A percentile compares a stretch with the other conserved stretches of the same genome.
Evolutionary conservation across 2,888 invertebrate genomes (phyloP).

Genomic region (Margaritifera margaritifera): DNA sequence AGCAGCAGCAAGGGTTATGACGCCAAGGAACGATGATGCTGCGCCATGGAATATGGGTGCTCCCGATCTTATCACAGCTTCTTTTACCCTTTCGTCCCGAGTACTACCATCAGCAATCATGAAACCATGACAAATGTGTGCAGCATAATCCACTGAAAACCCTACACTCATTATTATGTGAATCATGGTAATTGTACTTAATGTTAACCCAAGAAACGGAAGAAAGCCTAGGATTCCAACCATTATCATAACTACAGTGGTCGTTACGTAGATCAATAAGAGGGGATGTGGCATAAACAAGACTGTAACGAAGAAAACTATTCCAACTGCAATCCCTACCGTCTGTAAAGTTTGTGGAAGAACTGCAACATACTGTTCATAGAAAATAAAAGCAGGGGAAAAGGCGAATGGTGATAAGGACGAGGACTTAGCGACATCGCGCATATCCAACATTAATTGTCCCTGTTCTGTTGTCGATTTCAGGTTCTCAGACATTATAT

Average conservation of each 20-base stretch:
- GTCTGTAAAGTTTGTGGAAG: slow-evolving; percentile 54
- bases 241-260: slow-evolving; percentile 53
- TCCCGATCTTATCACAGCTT: slow-evolving; percentile 30
- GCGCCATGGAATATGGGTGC: slow-evolving; percentile 42
- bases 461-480: slow-evolving; percentile 79
- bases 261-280: slow-evolving; percentile 45
- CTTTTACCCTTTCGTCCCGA: slow-evolving; percentile 21
- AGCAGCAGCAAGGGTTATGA: slow-evolving; percentile 32
- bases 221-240: slow-evolving; percentile 60
- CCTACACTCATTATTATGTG: slow-evolving; percentile 62
- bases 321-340: slow-evolving; percentile 52
- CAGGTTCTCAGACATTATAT: slow-evolving; percentile 91
- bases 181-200: slow-evolving; percentile 60
- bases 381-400: slow-evolving; percentile 50
- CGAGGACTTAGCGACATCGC: slow-evolving; percentile 38
- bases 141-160: slow-evolving; percentile 59
- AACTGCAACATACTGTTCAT: slow-evolving; percentile 57
- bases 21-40: slow-evolving; percentile 40
- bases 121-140: slow-evolving; percentile 52
- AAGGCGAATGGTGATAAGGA: slow-evolving; percentile 41
- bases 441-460: slow-evolving; percentile 43
- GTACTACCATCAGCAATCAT: slow-evolving; percentile 21
- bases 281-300: slow-evolving; percentile 58
- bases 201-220: slow-evolving; percentile 49
- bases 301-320: slow-evolving; percentile 53